Evolutionary conservation across 1,140 invertebrate species (phyloP), one percentile per base, ranked within the genome.

Genomic region (Stegodyphus mimosarum): DNA sequence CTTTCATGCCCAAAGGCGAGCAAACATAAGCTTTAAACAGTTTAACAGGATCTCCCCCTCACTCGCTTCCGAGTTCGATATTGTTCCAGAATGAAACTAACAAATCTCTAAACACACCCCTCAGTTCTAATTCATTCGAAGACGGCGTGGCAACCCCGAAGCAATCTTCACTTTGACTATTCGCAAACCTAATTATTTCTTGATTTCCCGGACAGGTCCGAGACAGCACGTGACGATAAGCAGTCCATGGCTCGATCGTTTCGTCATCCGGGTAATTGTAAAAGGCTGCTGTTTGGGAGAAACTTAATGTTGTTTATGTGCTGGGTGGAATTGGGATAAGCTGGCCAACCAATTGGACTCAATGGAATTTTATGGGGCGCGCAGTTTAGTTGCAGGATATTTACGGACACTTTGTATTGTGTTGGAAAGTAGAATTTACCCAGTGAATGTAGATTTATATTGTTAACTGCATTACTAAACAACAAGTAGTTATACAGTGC

Each of bases 121-220:
- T 18, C 66, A 33, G 17, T 69, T 79, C 64, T 79, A 79, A 69
- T 79, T 69, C 66, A 79, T 79, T 79, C 53, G 15, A 53, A 53
- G 77, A 60, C 49, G 50, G 60, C 15, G 4, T 6, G 71, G 10
- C 49, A 17, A n/a, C 17, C 18, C 51, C 64, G 51, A 17, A 66
- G 74, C 74, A 3, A 15, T 60, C 55, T 15, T 15, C 55, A 11
- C 55, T 60, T 48, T 77, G 55, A 18, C 64, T 67, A 51, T 77
- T 77, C 75, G 63, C 77, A 69, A 79, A 79, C 77, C 77, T 70
- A 79, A 79, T 79, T 79, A 79, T 70, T 79, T 69, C 66, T 70
- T 79, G 77, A 79, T 79, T 70, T 79, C 50, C 77, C 66, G 52
- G 77, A 79, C 77, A 70, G 77, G 50, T 66, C 55, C 17, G 33